These are phyloP conservation scores for Spinibarbus caldwelli DNA, from an alignment of 2,797 vertebrate species.

Conservation along the genomic window DNA sequence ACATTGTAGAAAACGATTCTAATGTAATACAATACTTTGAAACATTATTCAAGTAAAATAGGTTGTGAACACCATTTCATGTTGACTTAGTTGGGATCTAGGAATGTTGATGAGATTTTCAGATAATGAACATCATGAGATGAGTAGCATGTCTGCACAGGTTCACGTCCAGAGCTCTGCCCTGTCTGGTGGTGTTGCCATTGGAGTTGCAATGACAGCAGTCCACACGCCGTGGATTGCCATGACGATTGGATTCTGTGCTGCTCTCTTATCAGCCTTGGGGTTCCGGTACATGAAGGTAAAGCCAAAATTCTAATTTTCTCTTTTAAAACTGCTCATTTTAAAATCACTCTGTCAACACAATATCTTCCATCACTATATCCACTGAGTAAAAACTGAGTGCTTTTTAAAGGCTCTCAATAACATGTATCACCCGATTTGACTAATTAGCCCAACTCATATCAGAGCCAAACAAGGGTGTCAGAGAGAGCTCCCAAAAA, in stretches of 20 bases:
- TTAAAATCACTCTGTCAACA: too few relatives aligned
- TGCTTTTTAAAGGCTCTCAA: too few relatives aligned
- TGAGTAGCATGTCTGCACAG: constrained; percentile 68
- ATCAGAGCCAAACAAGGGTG: too few relatives aligned
- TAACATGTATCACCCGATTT: too few relatives aligned
- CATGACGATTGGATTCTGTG: constrained; percentile 85
- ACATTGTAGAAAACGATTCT: neutral
- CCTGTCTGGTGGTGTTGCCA: constrained; percentile 85
- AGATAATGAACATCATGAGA: neutral
- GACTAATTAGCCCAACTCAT: too few relatives aligned
- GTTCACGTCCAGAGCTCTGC: constrained; percentile 81
- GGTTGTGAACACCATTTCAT: too few relatives aligned
- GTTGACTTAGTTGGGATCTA: neutral
- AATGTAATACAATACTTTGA: neutral
- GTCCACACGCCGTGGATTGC: constrained; percentile 83
- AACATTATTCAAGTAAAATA: neutral
- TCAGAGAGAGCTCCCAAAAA: too few relatives aligned
- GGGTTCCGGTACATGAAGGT: constrained; percentile 84
- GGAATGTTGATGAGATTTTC: neutral
- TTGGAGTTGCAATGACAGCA: constrained; percentile 70
- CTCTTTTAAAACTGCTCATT: too few relatives aligned
- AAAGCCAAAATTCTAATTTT: too few relatives aligned
- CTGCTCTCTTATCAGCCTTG: constrained; percentile 73
- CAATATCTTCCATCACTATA: too few relatives aligned
- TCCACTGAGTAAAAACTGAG: too few relatives aligned